These are phyloP conservation scores for Hoplias malabaricus DNA, from an alignment of 2,113 vertebrate genomes.

Conservation along the genomic window DNA sequence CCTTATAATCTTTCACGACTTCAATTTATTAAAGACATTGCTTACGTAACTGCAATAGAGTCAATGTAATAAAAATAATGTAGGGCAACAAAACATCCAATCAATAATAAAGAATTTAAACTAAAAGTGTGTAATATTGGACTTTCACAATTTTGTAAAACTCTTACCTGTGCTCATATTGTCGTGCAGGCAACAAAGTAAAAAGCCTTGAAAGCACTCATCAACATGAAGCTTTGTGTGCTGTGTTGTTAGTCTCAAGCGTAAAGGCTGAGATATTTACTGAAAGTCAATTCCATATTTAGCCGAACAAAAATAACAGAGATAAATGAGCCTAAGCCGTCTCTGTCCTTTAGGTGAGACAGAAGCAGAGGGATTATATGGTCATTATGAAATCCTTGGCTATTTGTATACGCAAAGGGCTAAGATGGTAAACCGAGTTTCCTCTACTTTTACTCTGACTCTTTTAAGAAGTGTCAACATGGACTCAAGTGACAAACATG, in stretches of 20 bases:
- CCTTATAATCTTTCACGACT: no score
- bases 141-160: no score
- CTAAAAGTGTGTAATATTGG: no score
- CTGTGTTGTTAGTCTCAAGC: neutral
- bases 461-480: no score
- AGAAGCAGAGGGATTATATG: neutral
- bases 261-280: neutral
- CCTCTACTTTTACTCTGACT: neutral
- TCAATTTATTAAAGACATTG: no score
- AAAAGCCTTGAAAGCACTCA: no score
- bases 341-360: neutral
- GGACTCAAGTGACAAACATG: no score
- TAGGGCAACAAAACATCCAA: no score
- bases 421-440: neutral
- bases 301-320: neutral
- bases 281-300: conserved; percentile 3
- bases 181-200: neutral
- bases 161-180: neutral
- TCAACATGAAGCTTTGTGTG: no score
- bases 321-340: neutral
- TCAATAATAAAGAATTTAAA: no score
- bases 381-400: neutral
- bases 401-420: neutral
- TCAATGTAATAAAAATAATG: no score
- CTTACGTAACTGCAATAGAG: no score